These are phyloP conservation scores for Pecten maximus DNA, from an alignment of 2,888 invertebrate species.

Conservation along the genomic window DNA sequence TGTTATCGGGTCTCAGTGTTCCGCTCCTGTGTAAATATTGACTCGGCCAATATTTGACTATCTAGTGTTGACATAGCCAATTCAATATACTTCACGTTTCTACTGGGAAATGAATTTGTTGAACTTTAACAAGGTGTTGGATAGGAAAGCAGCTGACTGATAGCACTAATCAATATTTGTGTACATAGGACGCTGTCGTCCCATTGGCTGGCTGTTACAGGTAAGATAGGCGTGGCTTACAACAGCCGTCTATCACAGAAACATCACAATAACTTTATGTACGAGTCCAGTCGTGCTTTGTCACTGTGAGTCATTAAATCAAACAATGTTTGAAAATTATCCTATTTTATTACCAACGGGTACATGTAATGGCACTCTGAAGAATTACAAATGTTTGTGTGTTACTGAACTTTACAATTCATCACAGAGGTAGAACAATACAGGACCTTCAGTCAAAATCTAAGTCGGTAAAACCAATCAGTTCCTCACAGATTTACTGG, in stretches of 20 bases:
- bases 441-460: too few species aligned
- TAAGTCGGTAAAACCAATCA: too few species aligned
- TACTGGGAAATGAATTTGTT: conserved; percentile 48
- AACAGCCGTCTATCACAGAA: not conserved
- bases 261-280: not conserved
- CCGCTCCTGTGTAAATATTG: conserved; percentile 45
- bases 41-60: conserved; percentile 47
- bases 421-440: too few species aligned
- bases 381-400: too few species aligned
- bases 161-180: conserved; percentile 8
- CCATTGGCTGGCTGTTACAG: not conserved
- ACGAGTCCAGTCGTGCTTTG: not conserved
- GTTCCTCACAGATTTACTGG: too few species aligned
- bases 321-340: not conserved
- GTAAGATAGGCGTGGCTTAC: not conserved
- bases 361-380: not conserved
- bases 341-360: not conserved
- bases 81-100: conserved; percentile 50
- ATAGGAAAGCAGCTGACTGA: conserved; percentile 27
- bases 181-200: not conserved
- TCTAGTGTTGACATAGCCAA: conserved; percentile 47
- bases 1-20: conserved; percentile 43
- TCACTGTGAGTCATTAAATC: not conserved
- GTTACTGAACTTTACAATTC: too few species aligned
- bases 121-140: conserved; percentile 49